These are phyloP conservation scores for Zalophus californianus DNA, from an alignment of 2,797 vertebrate genomes.

Conservation along the genomic window DNA sequence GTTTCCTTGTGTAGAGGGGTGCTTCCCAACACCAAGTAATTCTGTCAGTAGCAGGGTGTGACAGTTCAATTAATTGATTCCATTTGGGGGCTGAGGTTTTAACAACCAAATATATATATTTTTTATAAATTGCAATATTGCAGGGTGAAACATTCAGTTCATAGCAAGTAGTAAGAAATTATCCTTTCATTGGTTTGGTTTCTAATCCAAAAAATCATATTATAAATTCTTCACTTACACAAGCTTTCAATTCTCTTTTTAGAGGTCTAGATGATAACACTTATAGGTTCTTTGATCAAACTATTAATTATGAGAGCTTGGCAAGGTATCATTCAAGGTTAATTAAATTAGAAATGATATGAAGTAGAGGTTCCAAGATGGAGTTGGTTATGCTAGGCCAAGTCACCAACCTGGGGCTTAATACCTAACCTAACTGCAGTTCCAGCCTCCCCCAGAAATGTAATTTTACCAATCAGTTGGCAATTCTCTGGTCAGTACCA, in stretches of 20 bases:
- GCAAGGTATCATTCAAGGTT: neutral
- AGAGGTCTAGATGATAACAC: neutral
- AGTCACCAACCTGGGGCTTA: neutral
- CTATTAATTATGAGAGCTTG: neutral
- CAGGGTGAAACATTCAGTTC: neutral
- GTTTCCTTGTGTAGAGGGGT: neutral
- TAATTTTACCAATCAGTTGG: neutral
- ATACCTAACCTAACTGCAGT: neutral
- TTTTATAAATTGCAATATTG: neutral
- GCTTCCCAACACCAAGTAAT: neutral
- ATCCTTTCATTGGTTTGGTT: neutral
- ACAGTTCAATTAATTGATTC: neutral
- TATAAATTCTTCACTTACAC: neutral
- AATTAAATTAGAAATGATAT: neutral
- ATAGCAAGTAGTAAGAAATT: conserved; percentile 25
- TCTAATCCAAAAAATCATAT: neutral
- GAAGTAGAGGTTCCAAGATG: neutral
- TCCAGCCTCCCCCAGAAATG: neutral
- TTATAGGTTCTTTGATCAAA: neutral
- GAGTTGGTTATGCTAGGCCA: neutral
- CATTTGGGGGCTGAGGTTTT: neutral
- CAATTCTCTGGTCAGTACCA: neutral
- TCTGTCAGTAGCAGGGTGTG: neutral
- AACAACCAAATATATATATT: neutral
- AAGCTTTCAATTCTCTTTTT: conserved; percentile 9